These are phyloP conservation scores for Pelagia noctiluca DNA, from an alignment of 30 jellyfish, hydroid and myxozoan species.

Conservation along the genomic window DNA sequence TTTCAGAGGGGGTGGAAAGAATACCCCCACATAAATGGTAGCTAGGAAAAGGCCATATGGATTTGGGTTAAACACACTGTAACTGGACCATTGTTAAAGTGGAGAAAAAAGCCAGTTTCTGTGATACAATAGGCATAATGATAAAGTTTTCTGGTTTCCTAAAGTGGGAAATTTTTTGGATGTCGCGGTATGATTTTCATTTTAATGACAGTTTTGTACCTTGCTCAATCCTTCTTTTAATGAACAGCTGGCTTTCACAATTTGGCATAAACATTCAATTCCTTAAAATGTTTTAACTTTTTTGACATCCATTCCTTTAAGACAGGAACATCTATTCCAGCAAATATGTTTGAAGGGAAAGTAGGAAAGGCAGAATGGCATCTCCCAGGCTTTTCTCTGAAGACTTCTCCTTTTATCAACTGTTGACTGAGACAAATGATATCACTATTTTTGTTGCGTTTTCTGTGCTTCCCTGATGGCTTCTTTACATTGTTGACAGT, in stretches of 20 bases:
- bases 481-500: conserved; percentile 21
- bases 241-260: background rate
- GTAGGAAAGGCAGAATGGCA: conserved; percentile 36
- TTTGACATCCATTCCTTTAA: conserved; percentile 27
- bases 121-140: conserved; percentile 3
- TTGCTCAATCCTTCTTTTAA: conserved; percentile 2
- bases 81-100: conserved; percentile 3
- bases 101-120: conserved; percentile 1
- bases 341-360: conserved; percentile 38
- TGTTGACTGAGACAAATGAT: conserved; percentile 34
- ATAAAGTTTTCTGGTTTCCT: background rate
- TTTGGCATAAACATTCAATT: conserved; percentile 13
- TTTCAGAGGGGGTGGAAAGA: conserved; percentile 8
- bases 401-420: conserved; percentile 45
- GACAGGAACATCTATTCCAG: conserved; percentile 38
- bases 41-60: conserved; percentile 8
- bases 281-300: conserved; percentile 15
- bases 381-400: conserved; percentile 48
- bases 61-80: conserved; percentile 1
- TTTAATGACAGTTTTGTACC: conserved; percentile 5
- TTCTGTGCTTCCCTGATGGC: conserved; percentile 50
- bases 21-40: conserved; percentile 2
- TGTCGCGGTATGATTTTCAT: conserved; percentile 7
- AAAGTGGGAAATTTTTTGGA: background rate
- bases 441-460: conserved; percentile 40